Conservation (phyloP, 2,888 invertebrate species). For the Epistrophe grossulariae region DNA sequence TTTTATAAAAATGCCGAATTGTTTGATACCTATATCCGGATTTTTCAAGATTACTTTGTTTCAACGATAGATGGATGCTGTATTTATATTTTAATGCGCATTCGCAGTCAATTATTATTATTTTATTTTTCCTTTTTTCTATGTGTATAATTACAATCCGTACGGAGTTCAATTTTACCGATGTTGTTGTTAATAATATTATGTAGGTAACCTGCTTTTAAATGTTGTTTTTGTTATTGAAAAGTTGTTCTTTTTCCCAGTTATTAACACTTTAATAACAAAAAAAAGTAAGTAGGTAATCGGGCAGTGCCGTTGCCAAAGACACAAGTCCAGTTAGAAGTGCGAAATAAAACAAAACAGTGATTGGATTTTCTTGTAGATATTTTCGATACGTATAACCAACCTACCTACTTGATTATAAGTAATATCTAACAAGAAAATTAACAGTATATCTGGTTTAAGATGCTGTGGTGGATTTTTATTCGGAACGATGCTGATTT, state of each 20-base stretch:
- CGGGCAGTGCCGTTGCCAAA: background rate
- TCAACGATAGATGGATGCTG: slow-evolving; percentile 54
- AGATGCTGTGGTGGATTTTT: background rate
- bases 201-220: background rate
- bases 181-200: background rate
- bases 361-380: background rate
- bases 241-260: background rate
- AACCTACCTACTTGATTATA: too few relatives aligned
- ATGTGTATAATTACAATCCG: slow-evolving; percentile 17
- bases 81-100: slow-evolving; percentile 44
- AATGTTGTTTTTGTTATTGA: background rate
- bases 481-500: background rate
- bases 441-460: background rate
- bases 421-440: slow-evolving; percentile 10
- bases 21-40: slow-evolving; percentile 5
- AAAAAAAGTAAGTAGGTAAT: background rate
- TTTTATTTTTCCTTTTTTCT: slow-evolving; percentile 11
- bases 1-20: background rate
- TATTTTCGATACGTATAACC: background rate
- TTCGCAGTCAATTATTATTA: slow-evolving; percentile 51
- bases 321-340: slow-evolving; percentile 17
- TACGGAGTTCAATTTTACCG: slow-evolving; percentile 19
- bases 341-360: background rate
- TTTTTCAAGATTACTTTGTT: slow-evolving; percentile 25
- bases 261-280: too few relatives aligned